phyloP scores from a whole-genome alignment of 2,113 vertebrate species.

The Callionymus lyra region DNA sequence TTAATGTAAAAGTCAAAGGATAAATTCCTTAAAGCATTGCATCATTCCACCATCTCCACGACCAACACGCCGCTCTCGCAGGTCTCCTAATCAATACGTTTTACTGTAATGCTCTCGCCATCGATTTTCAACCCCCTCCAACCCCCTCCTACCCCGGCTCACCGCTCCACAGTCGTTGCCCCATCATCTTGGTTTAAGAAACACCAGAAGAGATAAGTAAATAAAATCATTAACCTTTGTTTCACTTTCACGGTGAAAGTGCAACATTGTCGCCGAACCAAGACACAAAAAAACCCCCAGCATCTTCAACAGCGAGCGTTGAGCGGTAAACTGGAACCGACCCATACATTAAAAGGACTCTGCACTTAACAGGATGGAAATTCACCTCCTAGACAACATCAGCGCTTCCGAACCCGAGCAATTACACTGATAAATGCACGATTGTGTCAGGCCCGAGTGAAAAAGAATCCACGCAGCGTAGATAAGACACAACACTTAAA shows the following conservation, averaged over 20 bases:
- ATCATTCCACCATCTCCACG: conserved; percentile 89
- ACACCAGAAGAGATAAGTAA: conserved; percentile 40
- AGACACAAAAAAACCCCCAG: not conserved
- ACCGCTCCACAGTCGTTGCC: conserved; percentile 21
- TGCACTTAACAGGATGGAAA: conserved; percentile 68
- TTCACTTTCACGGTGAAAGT: conserved; percentile 46
- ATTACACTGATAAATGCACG: conserved; percentile 74
- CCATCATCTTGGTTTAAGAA: conserved; percentile 53
- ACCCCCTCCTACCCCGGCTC: conserved; percentile 9
- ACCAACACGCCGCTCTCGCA: conserved; percentile 75
- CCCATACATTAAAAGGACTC: conserved; percentile 65
- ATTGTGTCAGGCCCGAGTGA: conserved; percentile 58
- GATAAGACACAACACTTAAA: conserved; percentile 65
- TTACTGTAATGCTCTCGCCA: conserved; percentile 92
- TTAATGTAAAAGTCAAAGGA: conserved; percentile 99
- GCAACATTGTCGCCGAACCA: conserved; percentile 37
- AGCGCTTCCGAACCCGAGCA: conserved; percentile 64
- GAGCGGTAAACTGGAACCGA: conserved; percentile 47
- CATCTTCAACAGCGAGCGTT: conserved; percentile 42
- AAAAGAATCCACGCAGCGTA: conserved; percentile 53
- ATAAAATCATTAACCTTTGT: conserved; percentile 68
- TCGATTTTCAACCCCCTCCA: conserved; percentile 66
- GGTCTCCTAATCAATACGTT: conserved; percentile 94
- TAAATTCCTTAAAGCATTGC: conserved; percentile 95
- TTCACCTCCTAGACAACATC: conserved; percentile 70